These are phyloP conservation scores for Menura novaehollandiae DNA, from an alignment of 2,113 vertebrate genomes.

Conservation along the genomic window DNA sequence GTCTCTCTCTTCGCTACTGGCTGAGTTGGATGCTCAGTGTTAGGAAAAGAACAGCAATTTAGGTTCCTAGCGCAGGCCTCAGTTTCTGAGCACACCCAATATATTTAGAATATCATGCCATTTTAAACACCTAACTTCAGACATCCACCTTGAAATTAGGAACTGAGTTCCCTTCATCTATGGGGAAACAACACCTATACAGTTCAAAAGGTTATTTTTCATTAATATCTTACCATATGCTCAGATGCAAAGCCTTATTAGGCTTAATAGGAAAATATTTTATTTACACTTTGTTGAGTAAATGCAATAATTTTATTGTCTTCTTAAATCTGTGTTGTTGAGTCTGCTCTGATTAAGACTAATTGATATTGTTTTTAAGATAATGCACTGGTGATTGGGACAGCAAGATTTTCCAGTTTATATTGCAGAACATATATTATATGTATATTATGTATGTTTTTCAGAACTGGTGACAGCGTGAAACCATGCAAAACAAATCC, in stretches of 20 bases:
- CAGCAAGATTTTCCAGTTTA: background rate
- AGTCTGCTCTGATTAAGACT: background rate
- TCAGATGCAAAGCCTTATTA: background rate
- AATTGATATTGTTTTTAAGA: background rate
- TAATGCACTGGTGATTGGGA: background rate
- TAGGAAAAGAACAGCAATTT: background rate
- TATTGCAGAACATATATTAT: background rate
- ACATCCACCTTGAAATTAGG: background rate
- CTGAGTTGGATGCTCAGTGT: background rate
- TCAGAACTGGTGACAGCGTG: background rate
- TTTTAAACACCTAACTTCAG: background rate
- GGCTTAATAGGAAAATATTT: background rate
- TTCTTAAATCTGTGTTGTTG: background rate
- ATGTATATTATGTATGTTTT: background rate
- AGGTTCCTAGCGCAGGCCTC: background rate
- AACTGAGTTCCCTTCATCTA: background rate
- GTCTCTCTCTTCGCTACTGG: background rate
- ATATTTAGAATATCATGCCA: background rate
- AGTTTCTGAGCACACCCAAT: background rate
- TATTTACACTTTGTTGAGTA: background rate
- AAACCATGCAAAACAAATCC: background rate
- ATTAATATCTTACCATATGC: background rate
- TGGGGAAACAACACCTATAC: background rate
- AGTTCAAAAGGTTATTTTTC: background rate
- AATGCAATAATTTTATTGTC: background rate